Percentiles rank a stretch among this genome's conserved stretches.
phyloP scores from a whole-genome alignment of 2,797 vertebrate species.

The Serranus cabrilla region DNA sequence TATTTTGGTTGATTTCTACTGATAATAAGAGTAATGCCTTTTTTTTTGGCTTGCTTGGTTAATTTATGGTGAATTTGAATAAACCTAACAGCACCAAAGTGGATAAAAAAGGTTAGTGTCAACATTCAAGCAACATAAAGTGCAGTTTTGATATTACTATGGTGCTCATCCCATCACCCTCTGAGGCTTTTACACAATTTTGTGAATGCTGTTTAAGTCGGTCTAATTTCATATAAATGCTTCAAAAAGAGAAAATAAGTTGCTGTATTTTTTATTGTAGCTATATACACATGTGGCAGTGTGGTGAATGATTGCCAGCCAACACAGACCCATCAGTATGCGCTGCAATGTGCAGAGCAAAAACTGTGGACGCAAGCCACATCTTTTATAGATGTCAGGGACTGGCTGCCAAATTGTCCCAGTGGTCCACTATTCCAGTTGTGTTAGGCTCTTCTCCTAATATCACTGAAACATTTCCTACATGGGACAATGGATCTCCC shows the following conservation, averaged over 20 bases:
- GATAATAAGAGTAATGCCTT: too few relatives aligned
- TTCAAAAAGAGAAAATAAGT: constrained; percentile 2
- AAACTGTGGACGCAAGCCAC: constrained; percentile 44
- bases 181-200: neutral
- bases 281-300: constrained; percentile 2
- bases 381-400: constrained; percentile 65
- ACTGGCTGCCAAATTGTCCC: constrained; percentile 58
- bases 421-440: constrained; percentile 47
- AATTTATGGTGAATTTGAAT: neutral
- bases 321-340: constrained; percentile 46
- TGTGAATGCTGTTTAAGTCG: neutral
- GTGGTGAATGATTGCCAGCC: constrained; percentile 19
- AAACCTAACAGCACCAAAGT: neutral
- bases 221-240: neutral
- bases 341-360: constrained; percentile 15
- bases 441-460: constrained; percentile 52
- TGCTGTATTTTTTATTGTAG: neutral
- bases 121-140: neutral
- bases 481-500: constrained; percentile 40
- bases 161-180: neutral
- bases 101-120: neutral
- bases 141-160: neutral
- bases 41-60: too few relatives aligned
- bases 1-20: neutral
- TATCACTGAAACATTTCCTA: constrained; percentile 46